These are phyloP conservation scores for Hoplodrina ambigua DNA, from an alignment of 2,888 invertebrate species.

Conservation along the genomic window DNA sequence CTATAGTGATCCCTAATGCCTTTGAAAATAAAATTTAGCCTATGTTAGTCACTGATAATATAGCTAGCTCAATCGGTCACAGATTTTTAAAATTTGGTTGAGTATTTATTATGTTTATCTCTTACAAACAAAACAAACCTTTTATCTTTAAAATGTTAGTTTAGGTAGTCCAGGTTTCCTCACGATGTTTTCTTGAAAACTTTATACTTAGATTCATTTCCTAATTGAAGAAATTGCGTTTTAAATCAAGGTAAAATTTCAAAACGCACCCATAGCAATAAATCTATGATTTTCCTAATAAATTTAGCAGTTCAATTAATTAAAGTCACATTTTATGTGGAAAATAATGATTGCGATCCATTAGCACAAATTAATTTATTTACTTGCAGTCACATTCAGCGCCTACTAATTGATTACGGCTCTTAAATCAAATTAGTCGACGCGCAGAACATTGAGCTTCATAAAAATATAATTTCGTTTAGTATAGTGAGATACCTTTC, in stretches of 20 bases:
- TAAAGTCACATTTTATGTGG: slow-evolving; percentile 37
- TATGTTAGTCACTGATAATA: too few species aligned
- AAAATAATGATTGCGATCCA: slow-evolving; percentile 47
- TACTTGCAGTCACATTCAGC: slow-evolving; percentile 53
- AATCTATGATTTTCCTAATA: slow-evolving; percentile 18
- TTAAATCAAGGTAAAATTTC: background rate
- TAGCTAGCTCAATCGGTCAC: too few species aligned
- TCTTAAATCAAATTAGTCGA: slow-evolving; percentile 69
- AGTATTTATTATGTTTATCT: too few species aligned
- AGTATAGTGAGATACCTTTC: background rate
- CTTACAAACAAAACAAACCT: too few species aligned
- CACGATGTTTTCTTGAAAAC: too few species aligned
- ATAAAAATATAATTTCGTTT: slow-evolving; percentile 53
- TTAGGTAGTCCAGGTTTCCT: too few species aligned
- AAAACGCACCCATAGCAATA: background rate
- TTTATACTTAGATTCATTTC: background rate
- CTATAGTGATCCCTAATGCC: too few species aligned
- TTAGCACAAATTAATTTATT: slow-evolving; percentile 55
- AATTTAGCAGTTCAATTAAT: slow-evolving; percentile 25
- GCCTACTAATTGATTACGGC: slow-evolving; percentile 71
- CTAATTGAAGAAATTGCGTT: background rate
- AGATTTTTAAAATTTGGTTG: too few species aligned
- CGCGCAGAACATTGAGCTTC: slow-evolving; percentile 47
- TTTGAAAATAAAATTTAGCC: too few species aligned
- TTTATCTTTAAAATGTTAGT: too few species aligned